Evolutionary conservation across 2,113 vertebrate species (phyloP), one percentile per base, ranked within the genome.

Genomic region (Nothoprocta pentlandii): DNA sequence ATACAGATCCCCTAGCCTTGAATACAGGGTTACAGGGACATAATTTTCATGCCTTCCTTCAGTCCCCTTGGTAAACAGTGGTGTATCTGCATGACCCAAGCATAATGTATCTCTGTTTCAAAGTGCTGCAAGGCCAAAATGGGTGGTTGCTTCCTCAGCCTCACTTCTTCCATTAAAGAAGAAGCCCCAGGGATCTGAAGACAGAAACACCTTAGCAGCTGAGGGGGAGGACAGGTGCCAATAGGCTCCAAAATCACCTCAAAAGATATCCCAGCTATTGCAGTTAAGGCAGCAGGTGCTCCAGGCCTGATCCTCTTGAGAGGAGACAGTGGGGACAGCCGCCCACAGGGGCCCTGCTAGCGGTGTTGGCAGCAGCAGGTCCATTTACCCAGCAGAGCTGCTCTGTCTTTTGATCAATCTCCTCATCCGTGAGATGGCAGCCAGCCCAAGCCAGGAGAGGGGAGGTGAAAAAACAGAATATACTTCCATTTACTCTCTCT

Each of bases 261-360:
- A 74, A 85, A 94, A 94, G 87, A 92, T 80, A 91, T 42, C 87
- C 91, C 62, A 86, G 92, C 78, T 13, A n/a, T 63, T 80, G 91
- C 73, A 59, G 70, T 96, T 96, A 93, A 85, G 62, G 79, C 20
- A 91, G 96, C 93, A 94, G 84, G 85, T 96, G 87, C 67, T 94
- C 83, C 77, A 88, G 96, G 92, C 56, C 70, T 61, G 91, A 96
- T 96, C 91, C 80, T 75, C 77, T 56, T 6, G n/a, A 44, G 87
- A 28, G 59, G 41, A 89, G 44, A 34, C 59, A 74, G 64, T 46
- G 95, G 90, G 79, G 90, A 47, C 81, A 83, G 42, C 30, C 70
- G 75, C 62, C 71, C 73, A 77, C 70, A 42, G 77, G 67, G 80
- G 2, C 4, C 56, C 54, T 79, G 64, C 47, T 36, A 47, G 61